Base-by-base conservation (phyloP, 2,888 invertebrate genomes). In the Caenorhabditis wallacei region DNA sequence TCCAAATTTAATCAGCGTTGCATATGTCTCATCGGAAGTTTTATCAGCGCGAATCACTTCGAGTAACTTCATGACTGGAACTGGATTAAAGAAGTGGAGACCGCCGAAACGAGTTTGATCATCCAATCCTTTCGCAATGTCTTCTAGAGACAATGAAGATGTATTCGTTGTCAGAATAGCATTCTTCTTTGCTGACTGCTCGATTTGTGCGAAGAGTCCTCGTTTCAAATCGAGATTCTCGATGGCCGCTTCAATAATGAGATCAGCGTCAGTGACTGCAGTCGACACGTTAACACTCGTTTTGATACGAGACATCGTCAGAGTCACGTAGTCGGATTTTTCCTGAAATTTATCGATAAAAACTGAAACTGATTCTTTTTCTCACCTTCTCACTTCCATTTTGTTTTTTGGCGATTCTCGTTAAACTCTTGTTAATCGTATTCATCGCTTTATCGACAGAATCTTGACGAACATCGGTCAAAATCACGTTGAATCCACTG, bases 41-140 rank as follows among this genome's bases (percentile, higher is more conserved):
- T 95, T 95, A 0, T 94, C 93, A 30, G 94, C 95, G 69, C 95
- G 94, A 13, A 96, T 94, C 85, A 94, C 94, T 93, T 97, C 97
- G 26, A 97, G 93, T 0, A 97, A 93, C 90, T 95, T 95, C 96
- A 97, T 96, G 53, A 96, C 94, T 0, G 96, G 96, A 0, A 96
- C 96, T 0, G 96, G 96, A 92, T 96, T 96, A 93, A 96, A 97
- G 93, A 97, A 97, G 92, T 97, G 96, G 40, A 96, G 94, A 0
- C 96, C 96, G n/a, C 95, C 96, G 93, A 96, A 96, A 3, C 84
- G 79, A 18, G 72, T 57, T 85, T 92, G 90, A 89, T 96, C 94
- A 71, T 95, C 94, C 1, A 95, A 95, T 1, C 94, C 94, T 8
- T 94, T 94, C 0, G 95, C 95, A 89, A 97, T 96, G 88, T 96